Conservation (phyloP, 2,888 invertebrate species). For the Dione juno region DNA sequence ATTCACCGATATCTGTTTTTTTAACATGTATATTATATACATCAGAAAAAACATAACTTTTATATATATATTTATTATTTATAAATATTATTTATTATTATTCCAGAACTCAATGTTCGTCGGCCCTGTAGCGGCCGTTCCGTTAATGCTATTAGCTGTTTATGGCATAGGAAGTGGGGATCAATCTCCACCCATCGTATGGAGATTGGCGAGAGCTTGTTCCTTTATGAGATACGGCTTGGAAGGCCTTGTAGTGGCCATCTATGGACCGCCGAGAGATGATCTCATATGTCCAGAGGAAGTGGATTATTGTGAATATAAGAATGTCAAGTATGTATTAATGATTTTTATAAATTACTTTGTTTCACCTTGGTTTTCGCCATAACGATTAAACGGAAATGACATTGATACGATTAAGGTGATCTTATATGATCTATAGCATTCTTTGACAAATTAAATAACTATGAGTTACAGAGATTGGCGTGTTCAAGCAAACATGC, state of each 20-base stretch:
- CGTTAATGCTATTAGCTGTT: conserved; percentile 93
- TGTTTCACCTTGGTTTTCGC: too few species aligned
- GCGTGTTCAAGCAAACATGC: too few species aligned
- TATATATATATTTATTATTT: too few species aligned
- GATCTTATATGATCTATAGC: too few species aligned
- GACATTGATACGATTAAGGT: too few species aligned
- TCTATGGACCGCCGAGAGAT: conserved; percentile 90
- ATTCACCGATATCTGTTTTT: too few species aligned
- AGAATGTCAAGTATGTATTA: conserved; percentile 82
- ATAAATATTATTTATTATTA: neutral
- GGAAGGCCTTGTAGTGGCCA: conserved; percentile 90
- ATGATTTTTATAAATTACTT: too few species aligned
- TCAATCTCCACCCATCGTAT: conserved; percentile 87
- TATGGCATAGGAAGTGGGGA: conserved; percentile 93
- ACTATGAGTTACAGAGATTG: too few species aligned
- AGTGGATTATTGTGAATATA: conserved; percentile 89
- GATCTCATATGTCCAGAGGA: conserved; percentile 89
- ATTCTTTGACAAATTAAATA: too few species aligned
- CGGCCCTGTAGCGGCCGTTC: conserved; percentile 93
- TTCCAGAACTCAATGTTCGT: conserved; percentile 93
- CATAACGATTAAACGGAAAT: too few species aligned
- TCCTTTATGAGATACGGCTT: conserved; percentile 93
- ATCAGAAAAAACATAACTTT: too few species aligned
- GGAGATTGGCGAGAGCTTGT: conserved; percentile 90
- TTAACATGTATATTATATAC: too few species aligned